Evolutionary conservation across 2,797 vertebrate genomes (phyloP).

Genomic region (Gallirallus australis): DNA sequence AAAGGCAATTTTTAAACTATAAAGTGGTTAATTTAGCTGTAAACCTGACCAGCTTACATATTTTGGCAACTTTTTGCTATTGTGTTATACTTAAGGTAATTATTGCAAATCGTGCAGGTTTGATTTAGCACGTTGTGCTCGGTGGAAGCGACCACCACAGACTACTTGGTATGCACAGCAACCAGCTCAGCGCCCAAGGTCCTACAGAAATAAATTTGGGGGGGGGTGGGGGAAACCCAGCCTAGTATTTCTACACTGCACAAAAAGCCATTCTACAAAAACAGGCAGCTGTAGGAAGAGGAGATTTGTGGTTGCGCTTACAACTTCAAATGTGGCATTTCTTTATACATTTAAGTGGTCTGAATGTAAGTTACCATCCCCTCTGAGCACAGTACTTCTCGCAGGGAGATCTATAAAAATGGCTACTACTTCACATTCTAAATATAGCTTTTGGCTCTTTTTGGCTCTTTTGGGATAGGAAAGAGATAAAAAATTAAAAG

Average conservation of each 20-base stretch:
- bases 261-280: background rate
- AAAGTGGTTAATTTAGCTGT: constrained; percentile 40
- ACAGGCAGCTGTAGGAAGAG: background rate
- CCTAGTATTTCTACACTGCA: background rate
- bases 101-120: background rate
- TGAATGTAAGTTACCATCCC: background rate
- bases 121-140: background rate
- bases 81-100: background rate
- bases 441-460: background rate
- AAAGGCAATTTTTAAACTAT: constrained; percentile 34
- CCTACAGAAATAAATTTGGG: background rate
- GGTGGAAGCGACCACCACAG: background rate
- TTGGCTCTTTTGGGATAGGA: background rate
- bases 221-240: background rate
- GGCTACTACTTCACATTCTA: background rate
- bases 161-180: background rate
- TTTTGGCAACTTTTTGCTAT: constrained; percentile 15
- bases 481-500: background rate
- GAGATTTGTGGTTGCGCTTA: background rate
- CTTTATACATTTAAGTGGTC: background rate
- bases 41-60: constrained; percentile 8
- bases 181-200: background rate
- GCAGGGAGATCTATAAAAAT: background rate
- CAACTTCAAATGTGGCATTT: background rate
- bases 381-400: background rate